Conservation (phyloP, 2,797 vertebrate species). For the Enteromius fasciolatus region DNA sequence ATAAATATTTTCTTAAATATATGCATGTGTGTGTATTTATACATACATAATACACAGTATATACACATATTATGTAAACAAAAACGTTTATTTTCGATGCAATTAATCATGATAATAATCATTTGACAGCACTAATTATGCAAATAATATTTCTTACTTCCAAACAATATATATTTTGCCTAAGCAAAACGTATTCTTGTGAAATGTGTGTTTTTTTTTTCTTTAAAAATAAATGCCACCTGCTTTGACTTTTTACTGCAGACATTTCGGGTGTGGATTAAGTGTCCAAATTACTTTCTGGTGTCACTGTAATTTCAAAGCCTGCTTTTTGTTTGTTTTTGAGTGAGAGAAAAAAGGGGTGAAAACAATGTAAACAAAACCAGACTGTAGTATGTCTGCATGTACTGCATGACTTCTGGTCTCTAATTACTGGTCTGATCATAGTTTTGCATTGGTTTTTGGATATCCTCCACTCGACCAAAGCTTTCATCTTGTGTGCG, state of each 20-base stretch:
- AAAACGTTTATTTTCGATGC: too few species aligned
- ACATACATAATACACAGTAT: too few species aligned
- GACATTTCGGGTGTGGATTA: neutral
- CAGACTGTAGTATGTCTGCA: neutral
- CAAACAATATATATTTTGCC: neutral
- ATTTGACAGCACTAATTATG: neutral
- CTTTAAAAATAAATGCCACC: neutral
- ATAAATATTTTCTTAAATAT: too few species aligned
- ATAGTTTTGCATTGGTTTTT: constrained; percentile 5
- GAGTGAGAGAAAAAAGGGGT: neutral
- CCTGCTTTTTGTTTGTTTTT: constrained; percentile 12
- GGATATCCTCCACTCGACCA: constrained; percentile 3
- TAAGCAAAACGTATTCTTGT: neutral
- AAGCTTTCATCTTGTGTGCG: neutral
- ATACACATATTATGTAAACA: too few species aligned
- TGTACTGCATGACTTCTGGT: neutral
- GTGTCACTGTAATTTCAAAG: constrained; percentile 8
- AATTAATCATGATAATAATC: too few species aligned
- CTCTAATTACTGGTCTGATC: constrained; percentile 13
- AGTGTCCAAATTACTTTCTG: neutral
- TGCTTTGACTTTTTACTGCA: neutral
- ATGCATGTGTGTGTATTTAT: too few species aligned
- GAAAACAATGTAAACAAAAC: neutral
- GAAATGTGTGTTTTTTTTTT: neutral
- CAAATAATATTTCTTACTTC: neutral